A percentile compares a stretch with the other conserved stretches of the same genome.
phyloP scores from a whole-genome alignment of 2,797 vertebrate species.

The Pangasius larnaudii region DNA sequence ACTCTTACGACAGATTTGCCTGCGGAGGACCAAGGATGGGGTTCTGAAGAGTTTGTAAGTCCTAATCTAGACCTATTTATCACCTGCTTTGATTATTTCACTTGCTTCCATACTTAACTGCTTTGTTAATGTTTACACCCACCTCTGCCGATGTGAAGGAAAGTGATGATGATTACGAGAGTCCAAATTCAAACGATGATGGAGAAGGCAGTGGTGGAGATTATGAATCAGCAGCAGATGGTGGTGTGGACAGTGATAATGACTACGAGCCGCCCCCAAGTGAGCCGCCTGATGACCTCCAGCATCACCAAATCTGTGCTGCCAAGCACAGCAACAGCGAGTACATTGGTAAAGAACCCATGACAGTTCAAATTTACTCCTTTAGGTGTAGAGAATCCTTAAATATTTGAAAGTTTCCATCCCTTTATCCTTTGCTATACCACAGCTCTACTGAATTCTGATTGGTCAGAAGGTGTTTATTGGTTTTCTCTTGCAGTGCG shows the following conservation, averaged over 20 bases:
- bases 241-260: slow-evolving; percentile 70
- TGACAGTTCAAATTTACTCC: slow-evolving; percentile 13
- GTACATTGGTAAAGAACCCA: slow-evolving; percentile 82
- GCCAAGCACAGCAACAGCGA: slow-evolving; percentile 76
- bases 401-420: not conserved
- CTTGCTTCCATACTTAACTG: not conserved
- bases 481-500: not conserved
- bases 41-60: slow-evolving; percentile 78
- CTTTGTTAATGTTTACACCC: not conserved
- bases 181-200: slow-evolving; percentile 76
- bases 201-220: slow-evolving; percentile 75
- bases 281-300: slow-evolving; percentile 77
- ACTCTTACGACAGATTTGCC: slow-evolving; percentile 35
- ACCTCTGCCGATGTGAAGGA: slow-evolving; percentile 66
- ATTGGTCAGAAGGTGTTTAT: not conserved
- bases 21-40: slow-evolving; percentile 65
- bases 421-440: not conserved
- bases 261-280: slow-evolving; percentile 93
- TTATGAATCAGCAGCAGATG: slow-evolving; percentile 87
- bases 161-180: slow-evolving; percentile 89
- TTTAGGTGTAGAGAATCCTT: not conserved
- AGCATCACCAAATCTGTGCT: slow-evolving; percentile 74
- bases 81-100: not conserved
- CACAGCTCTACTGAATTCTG: not conserved
- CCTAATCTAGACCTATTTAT: not conserved